Conservation (phyloP, 2,888 invertebrate genomes). For the Lycia hirtaria region DNA sequence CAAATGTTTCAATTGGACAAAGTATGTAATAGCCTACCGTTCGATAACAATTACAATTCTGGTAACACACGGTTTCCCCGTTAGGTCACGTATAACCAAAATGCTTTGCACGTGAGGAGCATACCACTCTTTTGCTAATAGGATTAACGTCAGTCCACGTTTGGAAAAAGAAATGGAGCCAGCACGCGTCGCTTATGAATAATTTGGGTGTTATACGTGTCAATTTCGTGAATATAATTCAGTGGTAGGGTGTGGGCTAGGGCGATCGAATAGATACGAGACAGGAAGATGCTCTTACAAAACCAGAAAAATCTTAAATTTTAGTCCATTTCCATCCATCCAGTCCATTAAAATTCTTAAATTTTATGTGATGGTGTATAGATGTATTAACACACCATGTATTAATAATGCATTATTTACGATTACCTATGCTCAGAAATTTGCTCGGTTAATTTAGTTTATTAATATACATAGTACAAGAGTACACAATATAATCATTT, state of each 20-base stretch:
- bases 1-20: constrained; percentile 27
- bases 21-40: constrained; percentile 33
- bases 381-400: too few species aligned
- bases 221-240: constrained; percentile 23
- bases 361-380: too few species aligned
- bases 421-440: too few species aligned
- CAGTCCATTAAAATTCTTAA: too few species aligned
- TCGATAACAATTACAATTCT: constrained; percentile 60
- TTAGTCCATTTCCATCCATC: too few species aligned
- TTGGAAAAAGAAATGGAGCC: constrained; percentile 40
- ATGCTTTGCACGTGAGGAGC: constrained; percentile 60
- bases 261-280: neutral
- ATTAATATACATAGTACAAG: too few species aligned
- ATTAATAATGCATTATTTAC: too few species aligned
- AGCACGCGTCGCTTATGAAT: constrained; percentile 40
- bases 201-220: constrained; percentile 32
- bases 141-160: constrained; percentile 60
- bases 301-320: too few species aligned
- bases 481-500: too few species aligned
- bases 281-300: too few species aligned
- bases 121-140: constrained; percentile 55
- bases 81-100: constrained; percentile 61
- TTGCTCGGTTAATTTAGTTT: too few species aligned
- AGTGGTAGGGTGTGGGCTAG: neutral
- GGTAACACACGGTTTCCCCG: constrained; percentile 44